Base-by-base conservation (phyloP, 1,140 invertebrate species). In the Eumeta japonica region DNA sequence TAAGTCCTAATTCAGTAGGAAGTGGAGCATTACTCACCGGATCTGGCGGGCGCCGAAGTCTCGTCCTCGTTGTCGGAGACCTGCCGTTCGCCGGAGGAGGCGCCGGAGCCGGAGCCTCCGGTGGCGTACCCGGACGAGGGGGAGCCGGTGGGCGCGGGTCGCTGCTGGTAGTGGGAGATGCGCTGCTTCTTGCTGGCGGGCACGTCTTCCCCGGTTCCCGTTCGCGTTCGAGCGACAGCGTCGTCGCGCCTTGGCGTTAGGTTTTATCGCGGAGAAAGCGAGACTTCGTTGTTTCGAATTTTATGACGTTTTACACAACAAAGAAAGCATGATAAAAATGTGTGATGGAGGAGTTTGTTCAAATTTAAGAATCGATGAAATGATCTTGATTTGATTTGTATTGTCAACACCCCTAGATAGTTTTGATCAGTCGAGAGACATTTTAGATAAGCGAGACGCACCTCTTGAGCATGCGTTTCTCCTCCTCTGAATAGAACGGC, bases 401-500 rank as follows among this genome's bases (percentile, higher is more conserved):
- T n/a, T n/a, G n/a, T n/a, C n/a, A n/a, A n/a, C n/a, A n/a, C n/a
- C n/a, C n/a, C n/a, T n/a, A n/a, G n/a, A n/a, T n/a, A n/a, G n/a
- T n/a, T n/a, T n/a, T n/a, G n/a, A n/a, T n/a, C n/a, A n/a, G n/a
- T n/a, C n/a, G n/a, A n/a, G n/a, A n/a, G n/a, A n/a, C n/a, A n/a
- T n/a, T n/a, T n/a, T n/a, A n/a, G n/a, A n/a, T n/a, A n/a, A n/a
- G n/a, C n/a, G n/a, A n/a, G n/a, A n/a, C n/a, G n/a, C 52, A 88
- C 86, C 84, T 83, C 80, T 92, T 94, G 45, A 95, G 75, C 56
- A 89, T 83, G 55, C 90, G 83, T 63, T 82, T 82, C 58, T 97
- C 93, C 53, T 91, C 85, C 43, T 94, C 90, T 17, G 86, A 84
- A 58, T 94, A 97, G 76, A 88, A 94, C 24, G 90, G 88, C 93